phyloP scores from a whole-genome alignment of 1,140 invertebrate genomes.

The Bombus pyrosoma region DNA sequence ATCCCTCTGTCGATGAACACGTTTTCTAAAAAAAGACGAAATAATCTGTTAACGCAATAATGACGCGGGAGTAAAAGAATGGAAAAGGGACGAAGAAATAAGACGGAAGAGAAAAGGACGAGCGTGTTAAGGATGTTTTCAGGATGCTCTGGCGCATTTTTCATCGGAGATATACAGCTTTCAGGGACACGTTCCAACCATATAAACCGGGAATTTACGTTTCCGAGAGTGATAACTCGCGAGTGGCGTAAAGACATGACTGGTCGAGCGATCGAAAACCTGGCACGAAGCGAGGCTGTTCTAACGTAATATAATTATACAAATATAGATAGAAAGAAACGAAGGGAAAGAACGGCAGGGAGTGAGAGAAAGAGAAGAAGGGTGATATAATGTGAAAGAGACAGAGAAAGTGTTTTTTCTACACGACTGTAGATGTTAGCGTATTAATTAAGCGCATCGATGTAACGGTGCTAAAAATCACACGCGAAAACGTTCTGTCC shows the following conservation, averaged over 20 bases:
- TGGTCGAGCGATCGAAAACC: slow-evolving; percentile 43
- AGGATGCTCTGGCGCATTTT: background rate
- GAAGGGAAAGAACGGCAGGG: slow-evolving; percentile 42
- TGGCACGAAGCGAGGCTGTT: slow-evolving; percentile 57
- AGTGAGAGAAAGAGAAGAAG: slow-evolving; percentile 35
- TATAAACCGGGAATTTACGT: background rate
- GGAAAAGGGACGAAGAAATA: background rate
- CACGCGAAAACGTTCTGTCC: slow-evolving; percentile 50
- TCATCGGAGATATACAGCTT: background rate
- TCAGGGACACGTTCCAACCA: background rate
- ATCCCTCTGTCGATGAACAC: background rate
- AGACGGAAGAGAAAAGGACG: background rate
- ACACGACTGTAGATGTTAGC: slow-evolving; percentile 69
- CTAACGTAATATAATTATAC: slow-evolving; percentile 59
- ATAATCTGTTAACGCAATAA: background rate
- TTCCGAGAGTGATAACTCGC: background rate
- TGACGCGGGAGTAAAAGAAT: background rate
- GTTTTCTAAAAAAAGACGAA: background rate
- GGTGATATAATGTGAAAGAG: slow-evolving; percentile 23
- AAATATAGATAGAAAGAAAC: slow-evolving; percentile 51
- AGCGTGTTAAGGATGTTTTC: background rate
- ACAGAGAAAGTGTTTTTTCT: slow-evolving; percentile 66
- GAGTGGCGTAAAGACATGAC: slow-evolving; percentile 4
- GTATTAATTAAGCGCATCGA: slow-evolving; percentile 62
- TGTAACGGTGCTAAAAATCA: slow-evolving; percentile 59